Percentiles rank a stretch among this genome's conserved stretches.
These are phyloP conservation scores for Cossypha caffra DNA, from an alignment of 2,797 vertebrate species.

Conservation along the genomic window DNA sequence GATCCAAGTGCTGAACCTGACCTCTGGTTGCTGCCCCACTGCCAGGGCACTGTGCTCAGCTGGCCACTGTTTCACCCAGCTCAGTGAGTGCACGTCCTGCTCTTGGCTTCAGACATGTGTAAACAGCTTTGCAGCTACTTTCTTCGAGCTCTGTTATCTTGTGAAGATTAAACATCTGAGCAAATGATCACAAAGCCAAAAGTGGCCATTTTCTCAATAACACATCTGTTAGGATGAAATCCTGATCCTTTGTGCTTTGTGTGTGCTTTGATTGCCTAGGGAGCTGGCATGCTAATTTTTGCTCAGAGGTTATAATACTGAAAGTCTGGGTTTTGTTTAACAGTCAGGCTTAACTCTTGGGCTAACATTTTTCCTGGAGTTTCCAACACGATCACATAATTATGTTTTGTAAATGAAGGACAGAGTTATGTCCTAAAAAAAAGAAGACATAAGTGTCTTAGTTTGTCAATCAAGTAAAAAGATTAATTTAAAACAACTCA, in stretches of 20 bases:
- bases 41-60: neutral
- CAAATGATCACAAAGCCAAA: slow-evolving; percentile 11
- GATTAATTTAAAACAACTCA: neutral
- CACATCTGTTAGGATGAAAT: slow-evolving; percentile 44
- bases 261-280: neutral
- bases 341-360: neutral
- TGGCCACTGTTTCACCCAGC: neutral
- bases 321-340: neutral
- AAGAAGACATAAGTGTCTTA: neutral
- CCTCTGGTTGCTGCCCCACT: neutral
- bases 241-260: neutral
- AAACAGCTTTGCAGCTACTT: neutral
- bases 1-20: neutral
- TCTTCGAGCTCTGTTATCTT: neutral
- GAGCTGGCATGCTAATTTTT: slow-evolving; percentile 23
- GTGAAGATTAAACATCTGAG: slow-evolving; percentile 22
- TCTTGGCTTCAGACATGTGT: neutral
- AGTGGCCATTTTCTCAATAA: slow-evolving; percentile 32
- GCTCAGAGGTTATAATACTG: neutral
- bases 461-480: neutral
- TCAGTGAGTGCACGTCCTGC: neutral
- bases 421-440: neutral
- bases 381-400: neutral
- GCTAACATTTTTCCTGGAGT: neutral
- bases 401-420: neutral